Percentiles rank a stretch among this genome's conserved stretches.
These are phyloP conservation scores for Macaca nemestrina DNA, from an alignment of 2,113 vertebrate species.

Conservation along the genomic window DNA sequence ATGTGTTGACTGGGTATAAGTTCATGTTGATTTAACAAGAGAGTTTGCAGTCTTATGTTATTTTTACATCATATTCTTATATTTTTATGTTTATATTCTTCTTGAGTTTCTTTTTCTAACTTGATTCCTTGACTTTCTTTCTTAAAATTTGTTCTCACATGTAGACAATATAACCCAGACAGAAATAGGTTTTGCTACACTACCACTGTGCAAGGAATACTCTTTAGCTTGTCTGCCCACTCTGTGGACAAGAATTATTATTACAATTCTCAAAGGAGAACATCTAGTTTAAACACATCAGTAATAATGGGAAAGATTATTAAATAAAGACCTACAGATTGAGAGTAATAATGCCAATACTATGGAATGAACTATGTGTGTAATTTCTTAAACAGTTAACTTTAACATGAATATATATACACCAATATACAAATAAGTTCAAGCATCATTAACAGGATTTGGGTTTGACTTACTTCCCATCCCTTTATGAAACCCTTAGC, in stretches of 20 bases:
- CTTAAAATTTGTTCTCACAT: background rate
- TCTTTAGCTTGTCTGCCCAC: background rate
- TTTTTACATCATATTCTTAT: slow-evolving; percentile 8
- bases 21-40: slow-evolving; percentile 5
- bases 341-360: background rate
- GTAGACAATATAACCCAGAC: background rate
- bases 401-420: background rate
- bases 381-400: background rate
- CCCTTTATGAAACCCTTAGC: background rate
- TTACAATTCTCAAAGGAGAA: background rate
- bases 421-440: background rate
- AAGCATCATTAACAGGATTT: background rate
- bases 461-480: background rate
- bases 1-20: background rate
- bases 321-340: background rate
- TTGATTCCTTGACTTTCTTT: slow-evolving; percentile 16
- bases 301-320: background rate
- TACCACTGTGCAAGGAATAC: background rate
- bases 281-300: background rate
- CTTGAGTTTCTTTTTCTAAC: slow-evolving; percentile 7
- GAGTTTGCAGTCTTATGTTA: background rate
- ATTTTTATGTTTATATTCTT: slow-evolving; percentile 24
- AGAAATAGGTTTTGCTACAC: background rate
- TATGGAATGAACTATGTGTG: background rate
- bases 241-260: background rate